phyloP scores from a whole-genome alignment of 1,140 invertebrate genomes.

The Aphis craccivora region DNA sequence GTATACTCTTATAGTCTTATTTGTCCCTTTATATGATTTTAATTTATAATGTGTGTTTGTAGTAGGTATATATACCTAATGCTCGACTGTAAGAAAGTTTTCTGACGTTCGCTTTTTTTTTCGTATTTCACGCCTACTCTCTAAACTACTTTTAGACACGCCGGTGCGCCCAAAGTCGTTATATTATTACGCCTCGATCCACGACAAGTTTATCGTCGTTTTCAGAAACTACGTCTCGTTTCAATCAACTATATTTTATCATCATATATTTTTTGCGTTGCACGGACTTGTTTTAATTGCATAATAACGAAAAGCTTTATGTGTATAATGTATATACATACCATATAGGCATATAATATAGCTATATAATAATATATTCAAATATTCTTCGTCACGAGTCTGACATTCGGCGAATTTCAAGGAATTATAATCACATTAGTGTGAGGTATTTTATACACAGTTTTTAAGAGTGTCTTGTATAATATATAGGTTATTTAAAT shows the following conservation, averaged over 20 bases:
- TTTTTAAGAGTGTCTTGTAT: neutral
- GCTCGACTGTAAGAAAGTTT: neutral
- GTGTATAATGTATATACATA: no score
- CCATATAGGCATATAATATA: neutral
- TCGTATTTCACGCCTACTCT: slow-evolving; percentile 9
- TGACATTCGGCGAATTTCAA: neutral
- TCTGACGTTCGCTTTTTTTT: neutral
- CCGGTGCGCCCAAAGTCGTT: neutral
- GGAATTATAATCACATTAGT: neutral
- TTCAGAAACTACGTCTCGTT: neutral
- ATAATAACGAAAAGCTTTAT: neutral
- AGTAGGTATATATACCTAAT: neutral
- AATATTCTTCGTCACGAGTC: neutral
- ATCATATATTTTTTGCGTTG: neutral
- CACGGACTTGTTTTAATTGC: neutral
- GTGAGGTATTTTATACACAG: neutral
- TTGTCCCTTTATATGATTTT: neutral
- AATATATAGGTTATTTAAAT: slow-evolving; percentile 4
- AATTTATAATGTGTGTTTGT: neutral
- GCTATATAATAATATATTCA: slow-evolving; percentile 6
- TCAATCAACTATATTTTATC: neutral
- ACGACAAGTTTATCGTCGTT: neutral
- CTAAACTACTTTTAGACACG: neutral
- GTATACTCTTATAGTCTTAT: neutral
- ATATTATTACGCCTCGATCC: neutral